Percentiles rank a stretch among this genome's conserved stretches.
Evolutionary conservation across 2,797 vertebrate species (phyloP).

Genomic region (Tragopan temminckii): DNA sequence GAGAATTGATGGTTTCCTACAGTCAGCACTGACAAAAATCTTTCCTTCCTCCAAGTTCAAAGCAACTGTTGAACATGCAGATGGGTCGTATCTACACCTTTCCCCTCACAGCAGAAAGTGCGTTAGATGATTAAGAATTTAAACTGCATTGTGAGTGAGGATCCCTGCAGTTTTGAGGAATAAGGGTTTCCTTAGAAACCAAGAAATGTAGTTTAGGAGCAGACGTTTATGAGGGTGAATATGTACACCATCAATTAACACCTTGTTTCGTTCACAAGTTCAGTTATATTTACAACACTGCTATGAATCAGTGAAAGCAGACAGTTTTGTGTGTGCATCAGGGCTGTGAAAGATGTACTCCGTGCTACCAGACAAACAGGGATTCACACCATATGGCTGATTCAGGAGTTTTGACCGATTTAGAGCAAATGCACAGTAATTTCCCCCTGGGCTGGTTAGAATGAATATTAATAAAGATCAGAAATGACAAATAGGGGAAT

Average conservation of each 20-base stretch:
- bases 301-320: constrained; percentile 65
- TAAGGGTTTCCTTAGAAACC: constrained; percentile 73
- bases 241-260: constrained; percentile 57
- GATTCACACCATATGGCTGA: constrained; percentile 69
- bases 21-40: constrained; percentile 24
- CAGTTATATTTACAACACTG: constrained; percentile 63
- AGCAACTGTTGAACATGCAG: constrained; percentile 69
- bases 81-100: constrained; percentile 61
- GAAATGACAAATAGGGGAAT: constrained; percentile 2
- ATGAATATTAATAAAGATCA: constrained; percentile 30
- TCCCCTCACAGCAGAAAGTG: constrained; percentile 26
- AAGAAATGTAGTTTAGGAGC: constrained; percentile 36
- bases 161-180: constrained; percentile 58
- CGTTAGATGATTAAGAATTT: constrained; percentile 57
- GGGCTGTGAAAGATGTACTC: constrained; percentile 57
- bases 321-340: constrained; percentile 65
- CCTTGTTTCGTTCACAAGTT: constrained; percentile 68
- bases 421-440: constrained; percentile 66
- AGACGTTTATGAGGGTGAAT: constrained; percentile 56
- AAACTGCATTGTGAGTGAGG: constrained; percentile 34
- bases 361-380: constrained; percentile 48
- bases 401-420: constrained; percentile 70
- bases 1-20: constrained; percentile 67
- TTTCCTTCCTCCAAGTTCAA: constrained; percentile 67
- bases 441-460: constrained; percentile 33